Percentiles rank a stretch among this genome's conserved stretches.
Evolutionary conservation across 2,797 vertebrate genomes (phyloP).

Genomic region (Novumbra hubbsi): DNA sequence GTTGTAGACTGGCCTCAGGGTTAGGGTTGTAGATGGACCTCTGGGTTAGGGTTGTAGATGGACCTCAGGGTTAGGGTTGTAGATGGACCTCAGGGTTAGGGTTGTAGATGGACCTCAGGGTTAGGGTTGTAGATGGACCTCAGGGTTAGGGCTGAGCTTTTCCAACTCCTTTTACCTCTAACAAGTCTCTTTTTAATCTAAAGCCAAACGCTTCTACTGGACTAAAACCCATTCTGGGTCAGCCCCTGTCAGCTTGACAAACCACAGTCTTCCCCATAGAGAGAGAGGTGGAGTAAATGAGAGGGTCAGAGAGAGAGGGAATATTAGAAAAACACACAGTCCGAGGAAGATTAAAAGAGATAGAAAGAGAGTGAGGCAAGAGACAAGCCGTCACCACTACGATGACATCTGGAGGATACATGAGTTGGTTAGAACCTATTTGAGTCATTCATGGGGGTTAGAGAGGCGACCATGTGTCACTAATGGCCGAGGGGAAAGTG

Average conservation of each 20-base stretch:
- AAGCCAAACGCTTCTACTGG: conserved; percentile 21
- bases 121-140: not conserved
- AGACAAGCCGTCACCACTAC: conserved; percentile 38
- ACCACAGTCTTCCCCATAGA: not conserved
- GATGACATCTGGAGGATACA: conserved; percentile 73
- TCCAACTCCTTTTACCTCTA: conserved; percentile 5
- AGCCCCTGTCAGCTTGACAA: conserved; percentile 16
- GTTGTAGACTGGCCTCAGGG: too few relatives aligned
- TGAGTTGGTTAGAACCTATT: conserved; percentile 74
- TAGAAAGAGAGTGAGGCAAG: conserved; percentile 18
- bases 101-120: not conserved
- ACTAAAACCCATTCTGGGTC: conserved; percentile 42
- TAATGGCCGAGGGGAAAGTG: conserved; percentile 72
- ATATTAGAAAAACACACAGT: conserved; percentile 44
- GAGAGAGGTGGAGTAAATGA: not conserved
- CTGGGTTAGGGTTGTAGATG: too few relatives aligned
- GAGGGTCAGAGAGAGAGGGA: conserved; percentile 30
- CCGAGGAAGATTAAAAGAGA: not conserved
- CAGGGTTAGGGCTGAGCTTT: not conserved
- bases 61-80: too few relatives aligned
- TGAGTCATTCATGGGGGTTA: conserved; percentile 38
- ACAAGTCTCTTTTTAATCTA: not conserved
- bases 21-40: too few relatives aligned
- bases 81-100: too few relatives aligned
- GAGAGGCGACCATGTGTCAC: conserved; percentile 69